Conservation (phyloP, 2,888 invertebrate species). For the Hypercompe scribonia region DNA sequence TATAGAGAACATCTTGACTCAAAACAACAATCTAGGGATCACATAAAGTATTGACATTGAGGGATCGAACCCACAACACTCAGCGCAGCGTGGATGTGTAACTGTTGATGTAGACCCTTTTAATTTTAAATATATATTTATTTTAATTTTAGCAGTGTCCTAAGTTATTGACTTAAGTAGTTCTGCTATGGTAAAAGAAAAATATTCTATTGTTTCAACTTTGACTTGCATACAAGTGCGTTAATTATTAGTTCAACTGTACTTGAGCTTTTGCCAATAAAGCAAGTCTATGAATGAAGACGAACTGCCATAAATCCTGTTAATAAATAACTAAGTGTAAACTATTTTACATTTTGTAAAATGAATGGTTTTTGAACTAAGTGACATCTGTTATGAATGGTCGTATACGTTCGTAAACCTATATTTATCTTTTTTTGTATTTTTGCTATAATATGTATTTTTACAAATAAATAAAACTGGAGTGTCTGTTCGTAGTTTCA, state of each 20-base stretch:
- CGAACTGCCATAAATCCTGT: conserved; percentile 40
- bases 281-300: conserved; percentile 44
- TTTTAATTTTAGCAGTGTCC: too few relatives aligned
- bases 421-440: too few relatives aligned
- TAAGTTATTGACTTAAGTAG: not conserved
- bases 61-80: too few relatives aligned
- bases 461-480: too few relatives aligned
- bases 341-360: conserved; percentile 6
- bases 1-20: too few relatives aligned
- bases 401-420: not conserved
- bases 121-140: too few relatives aligned
- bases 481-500: too few relatives aligned
- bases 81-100: too few relatives aligned
- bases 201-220: not conserved
- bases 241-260: conserved; percentile 34
- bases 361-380: conserved; percentile 12
- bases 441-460: too few relatives aligned
- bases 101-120: too few relatives aligned
- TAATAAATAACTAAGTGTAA: conserved; percentile 32
- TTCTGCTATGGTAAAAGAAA: not conserved
- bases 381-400: conserved; percentile 7
- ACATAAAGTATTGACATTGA: too few relatives aligned
- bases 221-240: not conserved
- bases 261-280: conserved; percentile 56
- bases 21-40: too few relatives aligned